phyloP scores from a whole-genome alignment of 2,888 invertebrate species.

The Steromphala cineraria region DNA sequence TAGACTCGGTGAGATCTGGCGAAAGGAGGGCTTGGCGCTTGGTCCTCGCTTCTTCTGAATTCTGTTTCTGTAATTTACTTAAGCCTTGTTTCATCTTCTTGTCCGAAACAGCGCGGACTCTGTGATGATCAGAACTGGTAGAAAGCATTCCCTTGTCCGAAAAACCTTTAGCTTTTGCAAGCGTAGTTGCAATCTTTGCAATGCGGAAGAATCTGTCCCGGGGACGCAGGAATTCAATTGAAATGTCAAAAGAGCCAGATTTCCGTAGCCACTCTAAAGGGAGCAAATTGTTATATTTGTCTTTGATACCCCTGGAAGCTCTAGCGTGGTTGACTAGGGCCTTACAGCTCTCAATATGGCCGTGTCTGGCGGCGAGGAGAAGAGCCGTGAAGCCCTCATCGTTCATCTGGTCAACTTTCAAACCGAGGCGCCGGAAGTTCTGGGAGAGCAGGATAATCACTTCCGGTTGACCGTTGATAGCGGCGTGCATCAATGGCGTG shows the following conservation, averaged over 20 bases:
- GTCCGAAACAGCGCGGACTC: no score
- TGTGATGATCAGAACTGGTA: no score
- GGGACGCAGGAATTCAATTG: slow-evolving; percentile 50
- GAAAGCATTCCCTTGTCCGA: no score
- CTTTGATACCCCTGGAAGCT: slow-evolving; percentile 62
- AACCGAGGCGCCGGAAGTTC: slow-evolving; percentile 70
- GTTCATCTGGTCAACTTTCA: slow-evolving; percentile 69
- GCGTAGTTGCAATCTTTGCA: slow-evolving; percentile 39
- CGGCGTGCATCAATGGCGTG: slow-evolving; percentile 70
- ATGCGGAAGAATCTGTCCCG: slow-evolving; percentile 35
- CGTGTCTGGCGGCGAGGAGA: slow-evolving; percentile 67
- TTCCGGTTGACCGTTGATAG: slow-evolving; percentile 70
- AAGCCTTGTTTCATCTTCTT: no score
- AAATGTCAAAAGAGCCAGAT: slow-evolving; percentile 64
- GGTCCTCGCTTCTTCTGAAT: no score
- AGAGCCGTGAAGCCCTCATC: slow-evolving; percentile 71
- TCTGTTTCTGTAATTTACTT: no score
- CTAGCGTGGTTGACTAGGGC: slow-evolving; percentile 69
- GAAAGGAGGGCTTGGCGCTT: no score
- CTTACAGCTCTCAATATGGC: slow-evolving; percentile 68
- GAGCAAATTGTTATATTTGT: slow-evolving; percentile 57
- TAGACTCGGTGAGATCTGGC: no score
- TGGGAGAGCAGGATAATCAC: slow-evolving; percentile 69
- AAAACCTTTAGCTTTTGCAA: background rate
- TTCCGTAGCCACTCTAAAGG: slow-evolving; percentile 68